Evolutionary conservation across 2,888 invertebrate species (phyloP).

Genomic region (Ariolimax columbianus): DNA sequence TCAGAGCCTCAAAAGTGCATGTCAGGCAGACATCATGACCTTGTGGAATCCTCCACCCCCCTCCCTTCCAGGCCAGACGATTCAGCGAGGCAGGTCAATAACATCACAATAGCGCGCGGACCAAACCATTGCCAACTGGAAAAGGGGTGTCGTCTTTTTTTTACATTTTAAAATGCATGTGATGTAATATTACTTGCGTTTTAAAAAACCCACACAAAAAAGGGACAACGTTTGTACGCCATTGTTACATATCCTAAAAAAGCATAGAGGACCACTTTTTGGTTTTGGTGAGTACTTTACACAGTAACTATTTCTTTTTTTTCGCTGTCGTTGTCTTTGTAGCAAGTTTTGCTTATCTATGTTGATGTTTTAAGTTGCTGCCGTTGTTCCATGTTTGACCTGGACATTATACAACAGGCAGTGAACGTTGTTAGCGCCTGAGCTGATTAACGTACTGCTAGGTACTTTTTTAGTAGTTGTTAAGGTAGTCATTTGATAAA

Average conservation of each 20-base stretch:
- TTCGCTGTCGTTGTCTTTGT: neutral
- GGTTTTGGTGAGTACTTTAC: neutral
- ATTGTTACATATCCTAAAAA: constrained; percentile 19
- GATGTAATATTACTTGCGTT: neutral
- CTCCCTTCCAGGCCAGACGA: constrained; percentile 42
- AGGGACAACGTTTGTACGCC: neutral
- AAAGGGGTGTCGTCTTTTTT: constrained; percentile 46
- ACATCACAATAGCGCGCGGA: constrained; percentile 50
- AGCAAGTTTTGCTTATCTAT: neutral
- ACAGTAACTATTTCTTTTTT: neutral
- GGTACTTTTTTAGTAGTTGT: too few relatives aligned
- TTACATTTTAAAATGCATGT: neutral
- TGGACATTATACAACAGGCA: neutral
- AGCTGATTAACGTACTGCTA: too few relatives aligned
- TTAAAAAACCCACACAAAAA: constrained; percentile 1
- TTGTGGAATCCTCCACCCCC: constrained; percentile 29
- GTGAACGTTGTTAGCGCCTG: too few relatives aligned
- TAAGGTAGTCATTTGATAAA: too few relatives aligned
- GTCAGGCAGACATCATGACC: constrained; percentile 52
- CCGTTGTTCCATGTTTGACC: neutral
- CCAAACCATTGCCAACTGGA: constrained; percentile 45
- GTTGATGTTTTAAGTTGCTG: neutral
- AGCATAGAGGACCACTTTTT: neutral
- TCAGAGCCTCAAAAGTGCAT: constrained; percentile 42
- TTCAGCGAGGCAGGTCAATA: constrained; percentile 54